Percentiles rank a stretch among this genome's conserved stretches.
Evolutionary conservation across 2,888 invertebrate genomes (phyloP).

Genomic region (Drosophila barbarae): DNA sequence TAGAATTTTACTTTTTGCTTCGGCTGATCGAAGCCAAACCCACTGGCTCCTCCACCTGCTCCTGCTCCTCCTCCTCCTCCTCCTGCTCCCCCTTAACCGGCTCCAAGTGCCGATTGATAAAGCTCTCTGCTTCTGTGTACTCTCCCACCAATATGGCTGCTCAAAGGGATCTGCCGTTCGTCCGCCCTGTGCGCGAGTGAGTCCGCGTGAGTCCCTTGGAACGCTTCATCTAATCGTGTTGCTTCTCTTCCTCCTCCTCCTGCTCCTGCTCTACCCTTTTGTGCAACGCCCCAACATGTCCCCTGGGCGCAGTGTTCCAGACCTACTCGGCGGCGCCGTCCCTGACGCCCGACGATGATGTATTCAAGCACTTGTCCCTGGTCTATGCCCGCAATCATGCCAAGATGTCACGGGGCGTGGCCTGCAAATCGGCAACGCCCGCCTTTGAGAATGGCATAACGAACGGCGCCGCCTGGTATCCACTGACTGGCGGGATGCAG

Average conservation of each 20-base stretch:
- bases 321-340: constrained; percentile 90
- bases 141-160: constrained; percentile 79
- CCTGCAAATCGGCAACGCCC: constrained; percentile 88
- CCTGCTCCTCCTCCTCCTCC: not conserved
- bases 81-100: too few species aligned
- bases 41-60: not conserved
- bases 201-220: constrained; percentile 53
- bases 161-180: constrained; percentile 87
- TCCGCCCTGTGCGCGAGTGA: constrained; percentile 88
- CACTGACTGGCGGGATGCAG: constrained; percentile 85
- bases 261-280: constrained; percentile 10
- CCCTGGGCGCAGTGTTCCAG: constrained; percentile 89
- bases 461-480: constrained; percentile 97
- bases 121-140: constrained; percentile 56
- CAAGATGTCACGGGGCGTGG: constrained; percentile 91
- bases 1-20: not conserved
- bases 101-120: constrained; percentile 66
- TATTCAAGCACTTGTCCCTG: constrained; percentile 91
- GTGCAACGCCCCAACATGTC: constrained; percentile 80
- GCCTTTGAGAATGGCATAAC: constrained; percentile 94
- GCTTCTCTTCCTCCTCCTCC: constrained; percentile 8
- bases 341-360: constrained; percentile 94
- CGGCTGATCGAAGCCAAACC: not conserved
- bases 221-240: constrained; percentile 28
- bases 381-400: constrained; percentile 93